Conservation (phyloP, 2,797 vertebrate genomes). For the Echiichthys vipera region DNA sequence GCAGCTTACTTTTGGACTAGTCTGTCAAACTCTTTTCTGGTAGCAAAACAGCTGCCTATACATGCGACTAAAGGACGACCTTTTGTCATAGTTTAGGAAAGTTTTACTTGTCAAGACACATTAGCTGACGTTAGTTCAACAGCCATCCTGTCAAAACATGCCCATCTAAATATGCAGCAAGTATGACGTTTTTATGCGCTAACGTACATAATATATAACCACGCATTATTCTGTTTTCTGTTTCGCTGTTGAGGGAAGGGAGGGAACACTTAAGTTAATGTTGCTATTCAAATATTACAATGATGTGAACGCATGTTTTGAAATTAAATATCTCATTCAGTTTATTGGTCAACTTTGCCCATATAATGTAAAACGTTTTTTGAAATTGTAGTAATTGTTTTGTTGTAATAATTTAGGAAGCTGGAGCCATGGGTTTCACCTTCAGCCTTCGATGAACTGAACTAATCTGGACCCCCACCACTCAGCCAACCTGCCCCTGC, state of each 20-base stretch:
- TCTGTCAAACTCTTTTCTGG: constrained; percentile 7
- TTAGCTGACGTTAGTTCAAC: constrained; percentile 23
- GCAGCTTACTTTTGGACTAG: constrained; percentile 20
- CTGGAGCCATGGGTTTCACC: constrained; percentile 86
- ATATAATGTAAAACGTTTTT: background rate
- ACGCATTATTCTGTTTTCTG: background rate
- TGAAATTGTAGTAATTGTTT: background rate
- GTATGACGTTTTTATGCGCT: background rate
- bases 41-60: background rate
- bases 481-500: constrained; percentile 62
- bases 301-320: too few species aligned
- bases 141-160: constrained; percentile 67
- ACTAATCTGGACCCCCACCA: constrained; percentile 84
- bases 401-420: constrained; percentile 72
- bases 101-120: background rate
- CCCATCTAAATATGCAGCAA: constrained; percentile 4
- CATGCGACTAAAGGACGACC: too few species aligned
- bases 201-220: background rate
- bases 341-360: background rate
- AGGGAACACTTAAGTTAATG: background rate
- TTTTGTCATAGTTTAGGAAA: background rate
- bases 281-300: background rate
- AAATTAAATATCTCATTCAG: background rate
- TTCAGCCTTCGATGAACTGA: constrained; percentile 79
- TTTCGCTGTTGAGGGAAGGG: background rate